Evolutionary conservation across 2,113 vertebrate genomes (phyloP).

Genomic region (Pitta sordida): DNA sequence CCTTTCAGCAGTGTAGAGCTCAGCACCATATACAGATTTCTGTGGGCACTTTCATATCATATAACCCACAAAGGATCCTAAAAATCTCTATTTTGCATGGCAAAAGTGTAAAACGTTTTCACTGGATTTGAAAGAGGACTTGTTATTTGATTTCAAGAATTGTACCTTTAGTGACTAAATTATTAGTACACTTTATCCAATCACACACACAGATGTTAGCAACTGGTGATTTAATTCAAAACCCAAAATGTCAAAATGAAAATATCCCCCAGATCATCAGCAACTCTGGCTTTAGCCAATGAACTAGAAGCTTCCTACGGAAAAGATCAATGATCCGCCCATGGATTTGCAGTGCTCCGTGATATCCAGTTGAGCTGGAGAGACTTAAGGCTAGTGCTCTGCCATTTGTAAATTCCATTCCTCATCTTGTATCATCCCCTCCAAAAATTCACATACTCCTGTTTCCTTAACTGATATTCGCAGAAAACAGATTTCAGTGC

Average conservation of each 20-base stretch:
- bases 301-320: neutral
- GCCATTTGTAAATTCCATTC: neutral
- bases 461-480: neutral
- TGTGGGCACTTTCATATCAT: too few species aligned
- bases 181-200: neutral
- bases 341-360: neutral
- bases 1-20: neutral
- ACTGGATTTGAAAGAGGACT: neutral
- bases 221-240: neutral
- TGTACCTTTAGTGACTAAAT: neutral
- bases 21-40: neutral
- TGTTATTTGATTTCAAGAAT: neutral
- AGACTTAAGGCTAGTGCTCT: neutral
- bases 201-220: neutral
- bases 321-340: neutral
- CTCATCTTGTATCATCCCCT: neutral
- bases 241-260: neutral
- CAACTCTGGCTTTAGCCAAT: neutral
- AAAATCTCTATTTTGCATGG: neutral
- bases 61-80: neutral
- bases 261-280: neutral
- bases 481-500: neutral
- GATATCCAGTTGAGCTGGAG: too few species aligned
- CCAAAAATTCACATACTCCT: neutral
- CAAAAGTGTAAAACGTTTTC: neutral